These are phyloP conservation scores for Holocentrus rufus DNA, from an alignment of 2,797 vertebrate genomes.

Conservation along the genomic window DNA sequence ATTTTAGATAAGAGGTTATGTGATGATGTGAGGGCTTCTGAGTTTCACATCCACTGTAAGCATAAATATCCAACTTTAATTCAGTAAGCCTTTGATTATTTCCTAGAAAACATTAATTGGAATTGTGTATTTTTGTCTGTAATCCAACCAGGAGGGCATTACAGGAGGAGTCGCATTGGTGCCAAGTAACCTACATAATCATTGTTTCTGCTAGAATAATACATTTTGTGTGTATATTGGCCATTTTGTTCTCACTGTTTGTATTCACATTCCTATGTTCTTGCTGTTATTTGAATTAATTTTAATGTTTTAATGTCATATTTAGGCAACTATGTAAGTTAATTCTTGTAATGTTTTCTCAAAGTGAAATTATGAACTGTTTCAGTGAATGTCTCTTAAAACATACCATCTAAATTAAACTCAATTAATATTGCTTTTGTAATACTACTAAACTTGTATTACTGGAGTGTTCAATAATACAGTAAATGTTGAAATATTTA, in stretches of 20 bases:
- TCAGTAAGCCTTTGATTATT: neutral
- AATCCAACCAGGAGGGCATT: neutral
- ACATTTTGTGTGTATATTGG: slow-evolving; percentile 2
- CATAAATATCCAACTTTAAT: neutral
- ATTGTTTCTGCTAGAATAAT: slow-evolving; percentile 18
- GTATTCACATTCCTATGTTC: slow-evolving; percentile 13
- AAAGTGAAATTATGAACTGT: neutral
- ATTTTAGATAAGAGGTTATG: neutral
- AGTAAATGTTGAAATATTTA: neutral
- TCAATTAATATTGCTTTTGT: neutral
- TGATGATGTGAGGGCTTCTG: neutral
- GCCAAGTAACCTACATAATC: neutral
- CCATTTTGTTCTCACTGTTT: neutral
- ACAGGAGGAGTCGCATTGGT: neutral
- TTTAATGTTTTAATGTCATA: neutral
- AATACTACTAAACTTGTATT: neutral
- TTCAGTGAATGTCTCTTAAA: neutral
- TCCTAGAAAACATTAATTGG: neutral
- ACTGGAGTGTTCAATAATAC: neutral
- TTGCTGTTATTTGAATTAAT: neutral
- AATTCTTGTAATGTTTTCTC: slow-evolving; percentile 6
- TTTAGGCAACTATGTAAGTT: neutral
- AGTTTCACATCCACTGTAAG: neutral
- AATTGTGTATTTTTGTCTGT: neutral
- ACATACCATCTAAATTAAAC: neutral